phyloP scores from a whole-genome alignment of 2,888 invertebrate genomes.

The Nymphalis c-album region DNA sequence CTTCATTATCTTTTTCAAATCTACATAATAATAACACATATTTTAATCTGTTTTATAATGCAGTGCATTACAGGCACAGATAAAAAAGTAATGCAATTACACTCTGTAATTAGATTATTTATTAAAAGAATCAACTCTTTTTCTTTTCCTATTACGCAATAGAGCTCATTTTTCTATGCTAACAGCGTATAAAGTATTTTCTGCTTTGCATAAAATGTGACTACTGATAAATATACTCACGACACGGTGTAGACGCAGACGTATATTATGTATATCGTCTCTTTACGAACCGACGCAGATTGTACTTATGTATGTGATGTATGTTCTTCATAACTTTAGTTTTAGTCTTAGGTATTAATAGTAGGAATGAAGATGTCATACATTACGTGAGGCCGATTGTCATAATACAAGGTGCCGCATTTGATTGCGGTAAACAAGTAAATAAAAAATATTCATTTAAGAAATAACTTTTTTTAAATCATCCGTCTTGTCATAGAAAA shows the following conservation, averaged over 20 bases:
- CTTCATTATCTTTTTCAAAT: too few species aligned
- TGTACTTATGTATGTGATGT: background rate
- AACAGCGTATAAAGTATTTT: background rate
- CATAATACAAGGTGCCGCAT: too few species aligned
- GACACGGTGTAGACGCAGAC: background rate
- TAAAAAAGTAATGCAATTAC: too few species aligned
- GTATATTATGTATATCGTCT: background rate
- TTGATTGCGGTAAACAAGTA: too few species aligned
- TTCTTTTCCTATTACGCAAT: background rate
- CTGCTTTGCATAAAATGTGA: constrained; percentile 1
- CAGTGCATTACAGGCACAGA: too few species aligned
- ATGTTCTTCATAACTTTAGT: background rate
- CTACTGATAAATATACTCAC: background rate
- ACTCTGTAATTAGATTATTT: background rate
- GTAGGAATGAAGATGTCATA: background rate
- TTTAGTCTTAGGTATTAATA: background rate
- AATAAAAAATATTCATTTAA: too few species aligned
- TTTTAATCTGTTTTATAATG: too few species aligned
- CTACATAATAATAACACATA: too few species aligned
- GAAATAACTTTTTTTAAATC: too few species aligned
- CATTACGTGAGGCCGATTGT: too few species aligned
- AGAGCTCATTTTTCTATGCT: background rate
- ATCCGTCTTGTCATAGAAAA: too few species aligned
- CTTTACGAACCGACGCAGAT: background rate
- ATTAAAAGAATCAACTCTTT: background rate